A percentile compares a stretch with the other conserved stretches of the same genome.
phyloP scores from a whole-genome alignment of 2,888 invertebrate genomes.

The Lampropteryx suffumata region DNA sequence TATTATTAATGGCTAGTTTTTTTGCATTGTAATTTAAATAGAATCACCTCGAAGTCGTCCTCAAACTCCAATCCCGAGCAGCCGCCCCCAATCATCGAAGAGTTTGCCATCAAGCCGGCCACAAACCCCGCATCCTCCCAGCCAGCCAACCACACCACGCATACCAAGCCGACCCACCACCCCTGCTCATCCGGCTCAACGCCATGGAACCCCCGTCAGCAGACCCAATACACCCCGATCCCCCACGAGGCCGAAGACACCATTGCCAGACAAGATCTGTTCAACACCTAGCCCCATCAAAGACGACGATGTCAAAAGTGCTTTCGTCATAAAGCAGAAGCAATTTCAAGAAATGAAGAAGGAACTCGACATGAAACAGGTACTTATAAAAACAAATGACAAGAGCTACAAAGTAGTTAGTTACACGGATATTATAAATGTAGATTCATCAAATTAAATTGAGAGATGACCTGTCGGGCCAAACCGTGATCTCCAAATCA shows the following conservation, averaged over 20 bases:
- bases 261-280: slow-evolving; percentile 14
- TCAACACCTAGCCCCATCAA: slow-evolving; percentile 1
- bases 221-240: slow-evolving; percentile 44
- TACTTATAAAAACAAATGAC: slow-evolving; percentile 26
- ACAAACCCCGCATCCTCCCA: slow-evolving; percentile 50
- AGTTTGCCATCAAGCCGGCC: slow-evolving; percentile 55
- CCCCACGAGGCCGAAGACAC: slow-evolving; percentile 25
- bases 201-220: slow-evolving; percentile 25
- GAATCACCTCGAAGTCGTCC: slow-evolving; percentile 16
- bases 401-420: too few relatives aligned
- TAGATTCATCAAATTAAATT: too few relatives aligned
- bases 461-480: too few relatives aligned
- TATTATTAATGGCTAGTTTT: neutral
- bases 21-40: neutral
- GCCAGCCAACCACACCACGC: slow-evolving; percentile 58
- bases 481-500: too few relatives aligned
- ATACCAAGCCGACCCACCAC: slow-evolving; percentile 57
- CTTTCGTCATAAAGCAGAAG: slow-evolving; percentile 53
- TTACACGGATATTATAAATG: too few relatives aligned
- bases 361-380: slow-evolving; percentile 76
- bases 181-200: slow-evolving; percentile 37
- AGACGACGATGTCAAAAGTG: slow-evolving; percentile 49
- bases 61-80: slow-evolving; percentile 33
- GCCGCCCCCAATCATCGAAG: slow-evolving; percentile 37
- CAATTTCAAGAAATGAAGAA: slow-evolving; percentile 67